A percentile compares a stretch with the other conserved stretches of the same genome.
phyloP scores from a whole-genome alignment of 2,888 invertebrate species.

The Thymelicus lineola region DNA sequence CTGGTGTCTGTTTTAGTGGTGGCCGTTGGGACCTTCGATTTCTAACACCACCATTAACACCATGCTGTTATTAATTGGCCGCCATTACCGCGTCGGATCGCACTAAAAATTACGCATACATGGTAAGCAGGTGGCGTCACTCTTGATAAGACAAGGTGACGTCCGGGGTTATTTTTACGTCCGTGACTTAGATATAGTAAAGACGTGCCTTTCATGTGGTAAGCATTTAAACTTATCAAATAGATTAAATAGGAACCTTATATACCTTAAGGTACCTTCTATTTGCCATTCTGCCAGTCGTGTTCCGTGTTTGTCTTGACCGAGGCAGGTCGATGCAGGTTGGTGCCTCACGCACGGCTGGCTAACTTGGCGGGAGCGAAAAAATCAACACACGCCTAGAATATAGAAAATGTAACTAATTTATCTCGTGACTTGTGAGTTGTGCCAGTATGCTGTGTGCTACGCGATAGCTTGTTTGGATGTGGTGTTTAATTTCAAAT shows the following conservation, averaged over 20 bases:
- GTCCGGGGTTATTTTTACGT: too few species aligned
- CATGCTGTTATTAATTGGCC: too few species aligned
- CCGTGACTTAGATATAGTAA: too few species aligned
- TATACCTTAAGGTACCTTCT: too few species aligned
- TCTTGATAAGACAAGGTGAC: too few species aligned
- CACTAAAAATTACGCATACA: too few species aligned
- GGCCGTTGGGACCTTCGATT: too few species aligned
- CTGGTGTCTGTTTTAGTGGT: too few species aligned
- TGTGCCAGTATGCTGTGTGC: constrained; percentile 42
- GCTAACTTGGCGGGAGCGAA: constrained; percentile 55
- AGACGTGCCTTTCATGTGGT: background rate
- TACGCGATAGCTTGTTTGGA: constrained; percentile 33
- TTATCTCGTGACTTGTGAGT: constrained; percentile 60
- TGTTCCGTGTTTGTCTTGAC: constrained; percentile 22
- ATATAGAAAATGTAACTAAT: constrained; percentile 71
- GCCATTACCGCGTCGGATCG: too few species aligned
- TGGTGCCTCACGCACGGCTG: constrained; percentile 44
- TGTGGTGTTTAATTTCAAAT: constrained; percentile 34
- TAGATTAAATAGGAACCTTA: too few species aligned
- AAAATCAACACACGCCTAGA: constrained; percentile 69
- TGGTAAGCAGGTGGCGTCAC: too few species aligned
- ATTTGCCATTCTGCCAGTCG: background rate
- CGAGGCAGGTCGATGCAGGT: background rate
- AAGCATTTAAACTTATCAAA: background rate
- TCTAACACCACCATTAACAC: too few species aligned